Base-by-base conservation (phyloP, 2,113 vertebrate genomes). In the Leiothrix lutea region DNA sequence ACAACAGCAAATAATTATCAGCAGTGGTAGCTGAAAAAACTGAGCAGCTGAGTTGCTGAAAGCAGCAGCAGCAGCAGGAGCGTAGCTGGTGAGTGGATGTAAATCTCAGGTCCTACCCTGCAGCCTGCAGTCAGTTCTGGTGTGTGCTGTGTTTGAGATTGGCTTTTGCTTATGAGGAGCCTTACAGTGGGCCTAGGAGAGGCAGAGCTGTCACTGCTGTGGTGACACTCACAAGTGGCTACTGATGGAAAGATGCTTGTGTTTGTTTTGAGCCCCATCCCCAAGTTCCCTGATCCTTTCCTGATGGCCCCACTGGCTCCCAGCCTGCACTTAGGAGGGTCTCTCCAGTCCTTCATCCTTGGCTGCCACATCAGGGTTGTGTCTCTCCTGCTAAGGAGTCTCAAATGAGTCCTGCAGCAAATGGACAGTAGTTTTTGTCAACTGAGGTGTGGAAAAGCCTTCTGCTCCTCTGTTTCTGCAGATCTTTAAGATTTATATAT, bases 361-460 rank as follows among this genome's bases (percentile, higher is more conserved):
- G 0, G 47, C 70, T 67, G 47, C 47, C 40, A 14, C 25, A 21
- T 53, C 44, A 64, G 31, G 54, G 26, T 10, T 62, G 42, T 66
- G 53, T 33, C 53, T 89, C 14, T 64, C 65, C 45, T 72, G 38
- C 65, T 81, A 53, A 75, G 45, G n/a, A 67, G 57, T 40, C 78
- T 90, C 73, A 87, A 75, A 89, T 40, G 48, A 85, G 36, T 58
- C 57, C 69, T 81, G 70, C 78, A 87, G 81, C 44, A 90, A 91
- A 90, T 60, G 81, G 71, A 92, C 86, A 92, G 92, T 93, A 88
- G 80, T 47, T 86, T 90, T 78, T 88, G 64, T 67, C 22, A 2
- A 29, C 64, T 80, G 80, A 89, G 57, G 31, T 94, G 91, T 96
- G 86, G 86, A 95, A 94, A 91, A 95, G 65, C 57, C 65, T 94